Conservation (phyloP, 2,888 invertebrate species). For the Mesorhabditis belari region DNA sequence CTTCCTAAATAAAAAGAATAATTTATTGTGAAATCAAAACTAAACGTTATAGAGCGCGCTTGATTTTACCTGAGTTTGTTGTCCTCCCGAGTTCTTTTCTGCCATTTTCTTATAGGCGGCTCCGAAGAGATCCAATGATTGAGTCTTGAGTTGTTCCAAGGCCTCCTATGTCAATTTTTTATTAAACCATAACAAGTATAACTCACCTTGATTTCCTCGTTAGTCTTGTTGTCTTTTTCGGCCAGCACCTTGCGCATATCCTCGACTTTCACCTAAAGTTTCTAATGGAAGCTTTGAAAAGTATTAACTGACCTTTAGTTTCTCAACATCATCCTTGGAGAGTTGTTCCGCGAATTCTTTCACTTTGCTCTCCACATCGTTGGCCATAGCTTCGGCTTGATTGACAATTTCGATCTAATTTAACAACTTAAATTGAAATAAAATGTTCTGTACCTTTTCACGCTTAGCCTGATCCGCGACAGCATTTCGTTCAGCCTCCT, state of each 20-base stretch:
- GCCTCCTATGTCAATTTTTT: too few relatives aligned
- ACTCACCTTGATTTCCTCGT: slow-evolving; percentile 83
- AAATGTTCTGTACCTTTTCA: too few relatives aligned
- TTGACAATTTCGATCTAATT: slow-evolving; percentile 70
- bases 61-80: neutral
- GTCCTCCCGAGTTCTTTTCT: slow-evolving; percentile 33
- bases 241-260: slow-evolving; percentile 64
- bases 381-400: slow-evolving; percentile 91
- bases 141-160: slow-evolving; percentile 82
- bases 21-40: neutral
- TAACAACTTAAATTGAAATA: too few relatives aligned
- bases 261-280: slow-evolving; percentile 31
- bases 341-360: slow-evolving; percentile 91
- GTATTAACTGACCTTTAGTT: neutral
- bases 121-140: slow-evolving; percentile 92
- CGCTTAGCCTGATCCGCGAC: slow-evolving; percentile 82
- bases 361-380: slow-evolving; percentile 97
- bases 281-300: neutral
- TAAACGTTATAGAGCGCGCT: too few relatives aligned
- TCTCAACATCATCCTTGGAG: slow-evolving; percentile 73
- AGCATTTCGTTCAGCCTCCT: slow-evolving; percentile 91
- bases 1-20: neutral
- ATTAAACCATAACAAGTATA: too few relatives aligned
- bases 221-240: slow-evolving; percentile 83
- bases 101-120: slow-evolving; percentile 97